Base-by-base conservation (phyloP, 2,113 vertebrate genomes). In the Microcebus murinus region DNA sequence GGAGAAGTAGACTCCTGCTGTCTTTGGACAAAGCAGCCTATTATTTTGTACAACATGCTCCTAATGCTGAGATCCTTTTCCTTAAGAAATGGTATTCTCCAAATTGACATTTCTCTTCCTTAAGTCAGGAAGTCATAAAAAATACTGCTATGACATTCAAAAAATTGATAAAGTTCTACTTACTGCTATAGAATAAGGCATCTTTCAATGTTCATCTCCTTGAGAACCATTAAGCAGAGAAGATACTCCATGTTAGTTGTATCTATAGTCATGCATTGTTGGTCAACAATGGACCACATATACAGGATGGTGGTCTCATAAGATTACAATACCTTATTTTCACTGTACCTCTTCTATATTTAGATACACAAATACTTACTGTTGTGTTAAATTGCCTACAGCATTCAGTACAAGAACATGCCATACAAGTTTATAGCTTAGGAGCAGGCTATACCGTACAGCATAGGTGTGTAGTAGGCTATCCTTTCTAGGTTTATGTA, bases 21-120 rank as follows among this genome's bases (percentile, higher is more conserved):
- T 80, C 74, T 18, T 23, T 57, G 57, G 71, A 85, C 13, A 84
- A 94, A 84, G 27, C 21, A 57, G 71, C 8, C 81, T 95, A 85
- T 94, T 96, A 82, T 95, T 97, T 93, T 86, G 20, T 94, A 61
- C 48, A 91, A 71, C 36, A 21, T n/a, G 13, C 6, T 90, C 27
- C 36, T 84, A 83, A 93, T 73, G n/a, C 88, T 42, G 55, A 79
- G 25, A 48, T 61, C 9, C 27, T 95, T 96, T 95, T 83, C 34
- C 80, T 94, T 63, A 88, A 87, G 74, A 80, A 87, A 34, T 11
- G 8, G 5, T 81, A 61, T 91, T 91, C 70, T 91, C 52, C 71
- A 93, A 81, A 81, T 29, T 74, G n/a, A 67, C 73, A 45, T 73
- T 70, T 94, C 59, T 92, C 27, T 86, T 67, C 23, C 15, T 87